Conservation (phyloP, 2,113 vertebrate genomes). For the Crypturellus undulatus region DNA sequence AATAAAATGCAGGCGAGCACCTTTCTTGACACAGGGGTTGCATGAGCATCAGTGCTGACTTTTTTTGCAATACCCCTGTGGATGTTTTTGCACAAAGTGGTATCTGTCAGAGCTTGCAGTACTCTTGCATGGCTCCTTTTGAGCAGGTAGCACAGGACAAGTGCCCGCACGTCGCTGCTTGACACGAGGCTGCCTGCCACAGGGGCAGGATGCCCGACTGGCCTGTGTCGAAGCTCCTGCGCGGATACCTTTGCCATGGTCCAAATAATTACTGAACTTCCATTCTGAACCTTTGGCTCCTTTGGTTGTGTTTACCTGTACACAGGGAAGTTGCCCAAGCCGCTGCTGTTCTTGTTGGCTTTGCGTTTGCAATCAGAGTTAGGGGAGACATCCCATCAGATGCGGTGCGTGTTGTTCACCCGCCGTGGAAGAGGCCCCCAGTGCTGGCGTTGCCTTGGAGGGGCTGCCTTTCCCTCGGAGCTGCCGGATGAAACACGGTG, state of each 20-base stretch:
- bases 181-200: background rate
- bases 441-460: background rate
- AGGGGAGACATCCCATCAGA: background rate
- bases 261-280: constrained; percentile 18
- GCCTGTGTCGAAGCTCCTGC: background rate
- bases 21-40: constrained; percentile 53
- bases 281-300: constrained; percentile 1
- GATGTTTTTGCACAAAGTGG: constrained; percentile 59
- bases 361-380: background rate
- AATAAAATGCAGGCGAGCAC: constrained; percentile 55
- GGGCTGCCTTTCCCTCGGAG: fast-evolving
- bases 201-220: constrained; percentile 35
- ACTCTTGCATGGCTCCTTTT: constrained; percentile 44
- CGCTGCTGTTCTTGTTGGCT: background rate
- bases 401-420: fast-evolving
- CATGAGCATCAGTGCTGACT: constrained; percentile 53
- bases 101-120: constrained; percentile 66
- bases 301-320: background rate
- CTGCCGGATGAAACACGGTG: background rate
- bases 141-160: constrained; percentile 66
- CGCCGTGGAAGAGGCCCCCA: background rate
- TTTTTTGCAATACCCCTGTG: constrained; percentile 51
- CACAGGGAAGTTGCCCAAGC: background rate
- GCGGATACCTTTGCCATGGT: constrained; percentile 16
- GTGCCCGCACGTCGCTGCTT: constrained; percentile 52